Conservation (phyloP, 2,113 vertebrate genomes). For the Hippocampus barbouri region DNA sequence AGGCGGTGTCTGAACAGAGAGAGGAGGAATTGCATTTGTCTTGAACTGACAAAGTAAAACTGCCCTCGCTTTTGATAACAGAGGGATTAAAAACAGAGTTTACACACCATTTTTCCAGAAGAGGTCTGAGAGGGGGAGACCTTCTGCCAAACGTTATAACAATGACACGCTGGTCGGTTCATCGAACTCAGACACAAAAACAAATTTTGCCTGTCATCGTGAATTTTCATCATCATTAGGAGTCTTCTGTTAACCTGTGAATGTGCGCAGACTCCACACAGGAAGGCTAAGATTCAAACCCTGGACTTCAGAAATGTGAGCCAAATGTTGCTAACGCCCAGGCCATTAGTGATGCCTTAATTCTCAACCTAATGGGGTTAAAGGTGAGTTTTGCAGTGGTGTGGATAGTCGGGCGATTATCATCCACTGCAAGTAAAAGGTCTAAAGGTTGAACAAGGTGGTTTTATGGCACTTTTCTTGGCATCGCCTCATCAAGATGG, state of each 20-base stretch:
- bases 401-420: constrained; percentile 31
- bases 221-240: constrained; percentile 60
- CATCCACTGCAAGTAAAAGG: constrained; percentile 38
- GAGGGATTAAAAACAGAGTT: constrained; percentile 3
- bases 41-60: constrained; percentile 21
- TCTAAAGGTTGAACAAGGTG: constrained; percentile 57
- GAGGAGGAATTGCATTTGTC: constrained; percentile 50
- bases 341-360: neutral
- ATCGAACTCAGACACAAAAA: constrained; percentile 36
- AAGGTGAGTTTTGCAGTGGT: constrained; percentile 43
- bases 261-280: too few relatives aligned
- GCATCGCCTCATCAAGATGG: constrained; percentile 33
- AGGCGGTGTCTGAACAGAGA: constrained; percentile 29
- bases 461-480: constrained; percentile 39
- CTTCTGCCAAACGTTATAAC: neutral
- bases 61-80: constrained; percentile 12
- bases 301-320: too few relatives aligned
- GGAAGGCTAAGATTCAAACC: too few relatives aligned
- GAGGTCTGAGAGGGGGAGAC: neutral
- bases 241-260: too few relatives aligned
- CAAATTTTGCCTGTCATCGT: constrained; percentile 45
- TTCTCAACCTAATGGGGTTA: constrained; percentile 13
- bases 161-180: neutral
- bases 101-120: neutral
- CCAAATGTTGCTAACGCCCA: neutral